These are phyloP conservation scores for Enchytraeus crypticus DNA, from an alignment of 2,888 invertebrate species.

Conservation along the genomic window DNA sequence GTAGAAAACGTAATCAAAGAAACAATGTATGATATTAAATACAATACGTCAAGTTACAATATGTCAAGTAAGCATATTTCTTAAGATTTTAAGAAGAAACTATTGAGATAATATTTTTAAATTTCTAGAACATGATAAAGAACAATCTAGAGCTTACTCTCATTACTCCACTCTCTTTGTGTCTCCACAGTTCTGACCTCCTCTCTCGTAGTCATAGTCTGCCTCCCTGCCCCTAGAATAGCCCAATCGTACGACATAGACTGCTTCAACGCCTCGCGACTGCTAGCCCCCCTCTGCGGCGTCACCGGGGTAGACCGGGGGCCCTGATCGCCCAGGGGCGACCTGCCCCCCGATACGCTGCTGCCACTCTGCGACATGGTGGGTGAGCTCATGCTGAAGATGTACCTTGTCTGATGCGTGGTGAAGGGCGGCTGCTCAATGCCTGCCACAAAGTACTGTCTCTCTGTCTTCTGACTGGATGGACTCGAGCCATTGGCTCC, in stretches of 20 bases:
- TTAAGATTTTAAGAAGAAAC: too few species aligned
- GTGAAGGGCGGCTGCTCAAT: constrained; percentile 27
- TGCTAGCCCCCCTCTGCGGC: constrained; percentile 15
- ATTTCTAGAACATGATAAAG: too few species aligned
- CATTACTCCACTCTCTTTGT: too few species aligned
- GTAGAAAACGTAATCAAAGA: too few species aligned
- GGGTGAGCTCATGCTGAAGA: constrained; percentile 20
- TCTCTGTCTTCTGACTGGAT: constrained; percentile 11
- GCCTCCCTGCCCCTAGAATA: neutral
- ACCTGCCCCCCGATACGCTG: neutral
- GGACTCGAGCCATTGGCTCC: too few species aligned
- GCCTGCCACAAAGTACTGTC: constrained; percentile 25
- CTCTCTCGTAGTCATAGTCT: too few species aligned
- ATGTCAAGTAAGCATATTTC: too few species aligned
- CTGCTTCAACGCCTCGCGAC: constrained; percentile 19
- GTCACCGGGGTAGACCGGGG: constrained; percentile 18
- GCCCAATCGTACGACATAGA: constrained; percentile 1
- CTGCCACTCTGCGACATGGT: neutral
- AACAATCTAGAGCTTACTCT: too few species aligned
- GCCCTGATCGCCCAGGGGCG: neutral
- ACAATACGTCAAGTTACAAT: too few species aligned
- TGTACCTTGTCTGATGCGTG: constrained; percentile 27
- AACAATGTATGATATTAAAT: too few species aligned
- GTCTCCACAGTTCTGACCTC: too few species aligned
- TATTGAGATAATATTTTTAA: too few species aligned